Percentiles rank a stretch among this genome's conserved stretches.
These are phyloP conservation scores for Oophaga pumilio DNA, from an alignment of 2,113 vertebrate species.

Conservation along the genomic window DNA sequence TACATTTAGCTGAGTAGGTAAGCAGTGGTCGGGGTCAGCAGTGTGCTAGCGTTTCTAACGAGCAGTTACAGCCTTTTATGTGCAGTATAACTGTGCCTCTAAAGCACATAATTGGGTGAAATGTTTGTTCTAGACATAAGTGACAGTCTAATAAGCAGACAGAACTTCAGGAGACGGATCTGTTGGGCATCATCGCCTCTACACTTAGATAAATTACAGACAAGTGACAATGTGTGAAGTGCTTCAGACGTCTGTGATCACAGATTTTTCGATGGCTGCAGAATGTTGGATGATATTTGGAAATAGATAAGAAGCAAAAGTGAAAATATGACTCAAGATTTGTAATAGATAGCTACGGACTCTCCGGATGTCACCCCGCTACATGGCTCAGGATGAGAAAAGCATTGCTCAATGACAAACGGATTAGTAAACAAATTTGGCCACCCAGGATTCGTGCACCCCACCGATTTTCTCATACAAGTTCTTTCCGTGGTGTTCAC, in stretches of 20 bases:
- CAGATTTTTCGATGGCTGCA: background rate
- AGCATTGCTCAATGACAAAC: background rate
- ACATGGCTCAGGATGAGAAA: background rate
- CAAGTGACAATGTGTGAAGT: slow-evolving; percentile 39
- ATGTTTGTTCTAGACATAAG: slow-evolving; percentile 42
- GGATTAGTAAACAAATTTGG: background rate
- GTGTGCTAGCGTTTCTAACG: background rate
- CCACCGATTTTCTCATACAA: too few species aligned
- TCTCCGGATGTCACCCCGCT: background rate
- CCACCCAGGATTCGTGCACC: too few species aligned
- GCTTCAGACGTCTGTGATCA: background rate
- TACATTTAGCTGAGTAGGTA: background rate
- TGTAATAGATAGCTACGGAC: background rate
- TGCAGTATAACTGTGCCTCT: slow-evolving; percentile 2
- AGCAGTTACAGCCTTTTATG: slow-evolving; percentile 13
- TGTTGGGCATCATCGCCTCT: background rate
- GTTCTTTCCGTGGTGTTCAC: too few species aligned
- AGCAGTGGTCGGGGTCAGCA: background rate
- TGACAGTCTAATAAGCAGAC: slow-evolving; percentile 45
- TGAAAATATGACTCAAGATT: background rate
- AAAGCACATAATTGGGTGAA: slow-evolving; percentile 35
- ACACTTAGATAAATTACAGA: slow-evolving; percentile 43
- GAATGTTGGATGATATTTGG: background rate
- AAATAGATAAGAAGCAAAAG: background rate
- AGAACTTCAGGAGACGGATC: slow-evolving; percentile 13